These are phyloP conservation scores for Coregonus suidteri DNA, from an alignment of 2,797 vertebrate genomes.

Conservation along the genomic window DNA sequence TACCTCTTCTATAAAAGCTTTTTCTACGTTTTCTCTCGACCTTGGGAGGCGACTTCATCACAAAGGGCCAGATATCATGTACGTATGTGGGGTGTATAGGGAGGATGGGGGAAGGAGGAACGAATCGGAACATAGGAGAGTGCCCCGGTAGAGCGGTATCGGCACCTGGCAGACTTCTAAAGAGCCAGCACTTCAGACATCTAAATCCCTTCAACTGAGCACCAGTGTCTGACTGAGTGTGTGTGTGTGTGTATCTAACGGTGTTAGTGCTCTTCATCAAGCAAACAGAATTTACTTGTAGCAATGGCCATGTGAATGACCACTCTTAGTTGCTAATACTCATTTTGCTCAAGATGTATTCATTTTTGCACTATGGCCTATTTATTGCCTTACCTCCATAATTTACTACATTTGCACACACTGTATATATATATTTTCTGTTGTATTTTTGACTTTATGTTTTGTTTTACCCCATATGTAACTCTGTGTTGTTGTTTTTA, in stretches of 20 bases:
- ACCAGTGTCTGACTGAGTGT: too few species aligned
- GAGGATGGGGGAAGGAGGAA: not conserved
- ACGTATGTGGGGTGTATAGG: not conserved
- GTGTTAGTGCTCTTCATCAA: not conserved
- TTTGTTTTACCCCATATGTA: too few species aligned
- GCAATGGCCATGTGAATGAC: not conserved
- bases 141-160: not conserved
- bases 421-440: too few species aligned
- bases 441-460: too few species aligned
- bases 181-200: not conserved
- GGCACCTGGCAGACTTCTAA: not conserved
- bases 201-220: not conserved
- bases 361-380: too few species aligned
- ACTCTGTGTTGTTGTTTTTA: too few species aligned
- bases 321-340: too few species aligned
- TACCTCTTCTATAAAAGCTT: not conserved
- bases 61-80: too few species aligned
- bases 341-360: not conserved
- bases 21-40: not conserved
- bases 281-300: not conserved
- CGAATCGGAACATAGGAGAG: not conserved
- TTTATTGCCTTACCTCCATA: too few species aligned
- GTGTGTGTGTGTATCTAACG: not conserved
- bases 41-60: not conserved
- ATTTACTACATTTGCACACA: too few species aligned